Evolutionary conservation across 2,797 vertebrate genomes (phyloP).

Genomic region (Mormyrops boulengeri): DNA sequence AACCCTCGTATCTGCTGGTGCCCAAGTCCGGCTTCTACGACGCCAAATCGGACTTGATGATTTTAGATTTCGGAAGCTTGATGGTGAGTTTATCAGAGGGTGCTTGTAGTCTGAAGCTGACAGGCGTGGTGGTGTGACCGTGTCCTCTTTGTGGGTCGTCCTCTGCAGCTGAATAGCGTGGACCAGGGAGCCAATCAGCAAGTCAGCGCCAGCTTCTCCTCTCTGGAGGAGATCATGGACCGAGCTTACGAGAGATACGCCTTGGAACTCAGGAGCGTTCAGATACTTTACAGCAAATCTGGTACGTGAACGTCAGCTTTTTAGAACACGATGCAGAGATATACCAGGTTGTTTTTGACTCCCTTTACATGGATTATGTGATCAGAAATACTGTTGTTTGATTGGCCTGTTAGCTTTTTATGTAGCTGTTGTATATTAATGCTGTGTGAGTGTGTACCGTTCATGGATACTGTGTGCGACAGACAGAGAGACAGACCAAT

Average conservation of each 20-base stretch:
- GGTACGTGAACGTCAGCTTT: constrained; percentile 55
- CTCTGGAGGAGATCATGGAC: constrained; percentile 92
- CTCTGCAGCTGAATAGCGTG: constrained; percentile 75
- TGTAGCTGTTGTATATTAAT: not conserved
- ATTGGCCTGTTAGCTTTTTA: not conserved
- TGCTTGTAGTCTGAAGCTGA: not conserved
- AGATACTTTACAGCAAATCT: constrained; percentile 82
- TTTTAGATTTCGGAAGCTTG: constrained; percentile 87
- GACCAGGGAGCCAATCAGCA: constrained; percentile 57
- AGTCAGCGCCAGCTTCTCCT: constrained; percentile 62
- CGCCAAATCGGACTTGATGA: constrained; percentile 68
- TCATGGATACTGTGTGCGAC: not conserved
- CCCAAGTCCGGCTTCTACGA: constrained; percentile 79
- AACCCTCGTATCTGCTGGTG: constrained; percentile 85
- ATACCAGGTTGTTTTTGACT: not conserved
- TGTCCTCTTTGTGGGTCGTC: not conserved
- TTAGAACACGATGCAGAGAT: not conserved
- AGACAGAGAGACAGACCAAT: not conserved
- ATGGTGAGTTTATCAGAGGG: constrained; percentile 56
- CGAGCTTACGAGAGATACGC: constrained; percentile 89
- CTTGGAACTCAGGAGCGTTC: constrained; percentile 80
- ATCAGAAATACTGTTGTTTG: not conserved
- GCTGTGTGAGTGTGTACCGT: not conserved
- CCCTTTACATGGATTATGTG: not conserved
- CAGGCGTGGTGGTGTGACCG: not conserved